Evolutionary conservation across 2,797 vertebrate genomes (phyloP), one percentile per base, ranked within the genome.

Genomic region (Coreius guichenoti): DNA sequence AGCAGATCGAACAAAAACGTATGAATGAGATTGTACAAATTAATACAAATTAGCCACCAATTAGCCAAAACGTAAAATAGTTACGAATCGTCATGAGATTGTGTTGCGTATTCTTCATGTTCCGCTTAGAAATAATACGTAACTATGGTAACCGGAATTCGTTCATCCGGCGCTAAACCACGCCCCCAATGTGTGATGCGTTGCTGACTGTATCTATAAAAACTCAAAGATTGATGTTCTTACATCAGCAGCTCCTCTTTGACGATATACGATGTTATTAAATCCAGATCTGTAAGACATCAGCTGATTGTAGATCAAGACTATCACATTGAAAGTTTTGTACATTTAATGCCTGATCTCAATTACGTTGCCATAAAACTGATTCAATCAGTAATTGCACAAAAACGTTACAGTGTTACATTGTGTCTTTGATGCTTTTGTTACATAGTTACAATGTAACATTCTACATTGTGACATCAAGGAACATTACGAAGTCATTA

Each of bases 321-420:
- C 21, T 54, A 36, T 43, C 49, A 72, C n/a, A 0, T 17, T 70
- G 17, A 82, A 73, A 73, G 82, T 84, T 83, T 77, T 84, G 45
- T 68, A 69, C 61, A 76, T 75, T 33, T 21, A 75, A 83, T 23
- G 82, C 74, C 82, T 84, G 82, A 58, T 63, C 39, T 74, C 56
- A 61, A 36, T 56, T 84, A 84, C 19, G 74, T 84, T 84, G 74
- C 82, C 82, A 84, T 84, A 77, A 82, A 77, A 84, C 82, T 84
- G 82, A 84, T 63, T 69, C 51, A 56, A 78, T 84, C 82, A 84
- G 82, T 84, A 43, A 84, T 78, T 84, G 82, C 82, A 84, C 82
- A 84, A 58, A 69, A 77, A 78, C 47, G 63, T 84, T 80, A 80
- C 82, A 51, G 72, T 43, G 36, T 58, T 82, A 70, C 80, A 45